Conservation (phyloP, 2,113 vertebrate genomes). For the Helogale parvula region DNA sequence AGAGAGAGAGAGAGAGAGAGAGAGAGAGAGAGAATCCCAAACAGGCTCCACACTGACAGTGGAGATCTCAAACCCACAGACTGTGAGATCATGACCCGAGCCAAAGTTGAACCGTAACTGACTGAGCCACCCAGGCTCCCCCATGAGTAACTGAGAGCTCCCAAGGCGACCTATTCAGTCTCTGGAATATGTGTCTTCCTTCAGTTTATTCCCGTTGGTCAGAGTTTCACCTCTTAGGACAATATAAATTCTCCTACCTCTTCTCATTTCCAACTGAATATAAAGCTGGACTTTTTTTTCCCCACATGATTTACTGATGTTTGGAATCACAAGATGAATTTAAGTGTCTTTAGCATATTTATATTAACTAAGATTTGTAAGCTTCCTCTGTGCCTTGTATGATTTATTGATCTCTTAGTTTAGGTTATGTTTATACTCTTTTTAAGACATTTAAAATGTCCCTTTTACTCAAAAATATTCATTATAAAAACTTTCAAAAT, state of each 20-base stretch:
- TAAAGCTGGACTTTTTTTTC: not conserved
- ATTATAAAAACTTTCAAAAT: not conserved
- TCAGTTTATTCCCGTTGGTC: not conserved
- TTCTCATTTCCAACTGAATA: not conserved
- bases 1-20: too few relatives aligned
- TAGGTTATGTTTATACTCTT: not conserved
- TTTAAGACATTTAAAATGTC: conserved; percentile 10
- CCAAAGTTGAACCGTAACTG: too few relatives aligned
- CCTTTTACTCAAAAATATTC: not conserved
- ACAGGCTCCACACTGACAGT: too few relatives aligned
- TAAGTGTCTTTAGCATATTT: not conserved
- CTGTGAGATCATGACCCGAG: too few relatives aligned
- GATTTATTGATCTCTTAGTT: not conserved
- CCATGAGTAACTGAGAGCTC: not conserved
- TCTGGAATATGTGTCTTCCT: not conserved
- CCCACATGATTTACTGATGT: not conserved
- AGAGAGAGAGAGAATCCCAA: too few relatives aligned
- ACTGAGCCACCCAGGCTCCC: too few relatives aligned
- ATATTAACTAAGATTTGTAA: conserved; percentile 13
- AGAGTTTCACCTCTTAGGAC: not conserved
- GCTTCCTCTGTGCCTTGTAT: not conserved
- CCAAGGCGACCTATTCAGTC: not conserved
- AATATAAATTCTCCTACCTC: not conserved
- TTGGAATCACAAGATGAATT: not conserved
- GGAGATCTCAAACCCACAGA: too few relatives aligned